Evolutionary conservation across 2,797 vertebrate species (phyloP).

Genomic region (Hydrocynus forskahlii): DNA sequence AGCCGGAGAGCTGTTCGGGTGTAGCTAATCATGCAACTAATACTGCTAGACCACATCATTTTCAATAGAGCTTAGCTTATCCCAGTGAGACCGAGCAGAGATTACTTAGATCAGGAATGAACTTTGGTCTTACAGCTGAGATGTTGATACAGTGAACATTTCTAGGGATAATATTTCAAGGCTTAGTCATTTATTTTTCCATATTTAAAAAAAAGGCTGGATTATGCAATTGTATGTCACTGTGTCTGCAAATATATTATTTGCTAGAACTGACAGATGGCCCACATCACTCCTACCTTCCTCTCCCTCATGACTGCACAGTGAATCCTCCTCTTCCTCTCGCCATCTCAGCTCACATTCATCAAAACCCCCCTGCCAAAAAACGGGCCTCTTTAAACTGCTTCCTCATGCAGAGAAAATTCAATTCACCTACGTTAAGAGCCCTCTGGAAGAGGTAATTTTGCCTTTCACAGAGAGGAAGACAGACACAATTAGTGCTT

Average conservation of each 20-base stretch:
- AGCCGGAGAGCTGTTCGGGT: slow-evolving; percentile 12
- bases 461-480: slow-evolving; percentile 54
- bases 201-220: neutral
- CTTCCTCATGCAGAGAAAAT: slow-evolving; percentile 54
- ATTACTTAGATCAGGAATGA: slow-evolving; percentile 19
- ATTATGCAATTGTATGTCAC: slow-evolving; percentile 39
- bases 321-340: slow-evolving; percentile 47
- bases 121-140: slow-evolving; percentile 21
- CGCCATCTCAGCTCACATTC: slow-evolving; percentile 50
- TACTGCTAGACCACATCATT: slow-evolving; percentile 9
- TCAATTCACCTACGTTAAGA: slow-evolving; percentile 57
- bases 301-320: slow-evolving; percentile 47
- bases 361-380: slow-evolving; percentile 54
- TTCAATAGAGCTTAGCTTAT: slow-evolving; percentile 4
- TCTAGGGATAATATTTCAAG: slow-evolving; percentile 16
- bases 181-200: slow-evolving; percentile 29
- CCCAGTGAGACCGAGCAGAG: slow-evolving; percentile 4
- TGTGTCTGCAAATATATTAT: slow-evolving; percentile 44
- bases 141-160: slow-evolving; percentile 15
- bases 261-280: slow-evolving; percentile 56
- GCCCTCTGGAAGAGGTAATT: slow-evolving; percentile 54
- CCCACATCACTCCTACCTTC: slow-evolving; percentile 53
- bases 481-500: slow-evolving; percentile 61
- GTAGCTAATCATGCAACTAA: slow-evolving; percentile 11
- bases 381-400: slow-evolving; percentile 41